Percentiles rank a stretch among this genome's conserved stretches.
These are phyloP conservation scores for Rosalia funebris DNA, from an alignment of 2,888 invertebrate genomes.

Conservation along the genomic window DNA sequence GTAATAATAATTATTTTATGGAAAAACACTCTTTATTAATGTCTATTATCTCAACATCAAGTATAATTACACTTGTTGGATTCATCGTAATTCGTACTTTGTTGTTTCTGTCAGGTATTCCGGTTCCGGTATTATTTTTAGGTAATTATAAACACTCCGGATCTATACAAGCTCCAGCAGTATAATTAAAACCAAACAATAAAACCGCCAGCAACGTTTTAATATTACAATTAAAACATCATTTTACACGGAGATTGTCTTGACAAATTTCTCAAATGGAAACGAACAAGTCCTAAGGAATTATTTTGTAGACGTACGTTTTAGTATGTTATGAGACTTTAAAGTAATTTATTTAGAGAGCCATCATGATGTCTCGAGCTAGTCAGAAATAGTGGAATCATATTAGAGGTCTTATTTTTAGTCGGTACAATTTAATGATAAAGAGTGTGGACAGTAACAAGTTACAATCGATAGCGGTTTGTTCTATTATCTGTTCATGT, in stretches of 20 bases:
- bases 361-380: conserved; percentile 43
- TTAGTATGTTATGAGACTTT: conserved; percentile 38
- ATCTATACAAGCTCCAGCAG: conserved; percentile 5
- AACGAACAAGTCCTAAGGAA: conserved; percentile 17
- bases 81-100: conserved; percentile 12
- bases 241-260: conserved; percentile 44
- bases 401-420: conserved; percentile 43
- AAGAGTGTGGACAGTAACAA: too few relatives aligned
- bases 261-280: conserved; percentile 37
- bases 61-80: conserved; percentile 18
- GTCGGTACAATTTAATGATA: too few relatives aligned
- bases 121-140: conserved; percentile 21
- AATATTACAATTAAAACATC: conserved; percentile 30
- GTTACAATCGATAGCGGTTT: too few relatives aligned
- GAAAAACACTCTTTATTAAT: too few relatives aligned
- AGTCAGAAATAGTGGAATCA: conserved; percentile 52
- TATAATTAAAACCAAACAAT: conserved; percentile 28
- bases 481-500: too few relatives aligned
- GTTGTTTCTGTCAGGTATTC: conserved; percentile 19
- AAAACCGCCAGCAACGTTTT: conserved; percentile 22
- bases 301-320: conserved; percentile 21
- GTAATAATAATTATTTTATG: too few relatives aligned
- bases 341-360: conserved; percentile 53
- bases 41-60: conserved; percentile 12
- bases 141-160: conserved; percentile 21